Evolutionary conservation across 2,797 vertebrate genomes (phyloP), one percentile per base, ranked within the genome.

Genomic region (Parotocinclus haroldoi): DNA sequence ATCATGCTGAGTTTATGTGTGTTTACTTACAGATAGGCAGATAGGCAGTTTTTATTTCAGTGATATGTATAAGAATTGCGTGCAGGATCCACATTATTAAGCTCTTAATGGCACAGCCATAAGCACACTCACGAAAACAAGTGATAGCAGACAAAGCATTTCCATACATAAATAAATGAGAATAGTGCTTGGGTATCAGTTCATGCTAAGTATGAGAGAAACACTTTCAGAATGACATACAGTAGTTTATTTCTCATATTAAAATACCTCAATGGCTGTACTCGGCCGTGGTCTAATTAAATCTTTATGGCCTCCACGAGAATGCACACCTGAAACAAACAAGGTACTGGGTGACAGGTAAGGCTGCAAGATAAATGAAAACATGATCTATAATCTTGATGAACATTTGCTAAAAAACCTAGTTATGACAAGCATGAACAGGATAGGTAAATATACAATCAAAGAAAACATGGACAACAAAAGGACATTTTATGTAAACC

Each of bases 1-100:
- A 52, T 44, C 55, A 63, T 50, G 27, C 2, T 69, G 64, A 55
- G 46, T 19, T 42, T 12, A 37, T 70, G 48, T 19, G 63, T n/a
- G 12, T 65, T 44, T 16, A 44, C 48, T 53, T 9, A 77, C 69
- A 73, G 44, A 60, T 54, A 57, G 38, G 42, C 5, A 17, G 27
- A n/a, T n/a, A n/a, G n/a, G n/a, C n/a, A n/a, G 36, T 76, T 80
- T 79, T 80, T 78, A 83, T 86, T 76, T 73, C 77, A 69, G 76
- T 76, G 75, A 76, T 76, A 69, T 78, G 84, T 71, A 56, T 56
- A 11, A 44, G 16, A 10, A 50, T 17, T 13, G 45, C 17, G 8
- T 56, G 13, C 74, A 79, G 63, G 79, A 86, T 79, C 83, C 48
- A 67, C 11, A 58, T 54, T 64, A 44, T 63, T n/a, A 36, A n/a